phyloP scores from a whole-genome alignment of 2,113 vertebrate genomes.

The Irena cyanogastra region DNA sequence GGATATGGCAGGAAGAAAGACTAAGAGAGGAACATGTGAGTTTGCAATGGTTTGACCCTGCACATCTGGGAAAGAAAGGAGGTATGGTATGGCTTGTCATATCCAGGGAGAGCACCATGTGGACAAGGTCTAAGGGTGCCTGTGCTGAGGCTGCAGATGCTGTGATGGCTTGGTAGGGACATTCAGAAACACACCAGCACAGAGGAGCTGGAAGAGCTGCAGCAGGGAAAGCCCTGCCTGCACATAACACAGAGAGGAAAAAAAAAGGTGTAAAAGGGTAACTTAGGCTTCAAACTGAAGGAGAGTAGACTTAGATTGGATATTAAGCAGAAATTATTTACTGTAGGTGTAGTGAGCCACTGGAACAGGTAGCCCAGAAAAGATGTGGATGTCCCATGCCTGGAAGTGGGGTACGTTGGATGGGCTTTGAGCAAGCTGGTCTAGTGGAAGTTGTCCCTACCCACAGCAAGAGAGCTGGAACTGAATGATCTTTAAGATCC shows the following conservation, averaged over 20 bases:
- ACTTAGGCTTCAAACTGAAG: background rate
- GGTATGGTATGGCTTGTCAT: background rate
- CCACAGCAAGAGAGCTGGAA: background rate
- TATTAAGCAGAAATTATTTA: background rate
- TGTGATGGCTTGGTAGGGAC: background rate
- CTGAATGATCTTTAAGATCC: background rate
- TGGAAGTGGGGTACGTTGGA: background rate
- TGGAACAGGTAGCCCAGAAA: background rate
- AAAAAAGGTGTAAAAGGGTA: background rate
- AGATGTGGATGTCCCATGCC: fast-evolving
- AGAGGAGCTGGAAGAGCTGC: background rate
- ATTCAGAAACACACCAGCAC: background rate
- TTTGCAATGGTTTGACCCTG: background rate
- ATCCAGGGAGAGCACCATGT: background rate
- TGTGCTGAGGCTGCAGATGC: background rate
- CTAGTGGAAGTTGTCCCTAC: background rate
- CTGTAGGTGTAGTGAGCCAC: background rate
- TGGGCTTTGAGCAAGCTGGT: background rate
- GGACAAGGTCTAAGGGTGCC: background rate
- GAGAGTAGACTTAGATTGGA: background rate
- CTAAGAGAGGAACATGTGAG: background rate
- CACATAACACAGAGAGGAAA: fast-evolving
- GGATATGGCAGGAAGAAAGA: background rate
- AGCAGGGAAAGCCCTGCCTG: background rate
- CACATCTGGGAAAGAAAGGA: background rate